These are phyloP conservation scores for Drosophila rufa DNA, from an alignment of 1,140 invertebrate genomes.

Conservation along the genomic window DNA sequence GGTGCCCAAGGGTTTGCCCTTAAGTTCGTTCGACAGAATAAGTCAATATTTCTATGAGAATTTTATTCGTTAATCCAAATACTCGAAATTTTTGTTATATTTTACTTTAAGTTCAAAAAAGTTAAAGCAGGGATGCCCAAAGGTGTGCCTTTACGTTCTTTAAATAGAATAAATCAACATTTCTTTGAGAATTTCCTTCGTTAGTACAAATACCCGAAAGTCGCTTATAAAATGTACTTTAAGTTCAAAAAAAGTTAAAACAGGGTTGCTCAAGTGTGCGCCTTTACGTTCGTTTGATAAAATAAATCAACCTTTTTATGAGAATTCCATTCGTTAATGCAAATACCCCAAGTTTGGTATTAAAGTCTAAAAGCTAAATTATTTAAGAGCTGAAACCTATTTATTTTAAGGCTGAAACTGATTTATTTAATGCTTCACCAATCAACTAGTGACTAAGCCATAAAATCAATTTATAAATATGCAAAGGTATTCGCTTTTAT, in stretches of 20 bases:
- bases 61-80: too few relatives aligned
- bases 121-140: background rate
- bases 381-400: too few relatives aligned
- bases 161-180: background rate
- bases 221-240: too few relatives aligned
- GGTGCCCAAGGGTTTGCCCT: background rate
- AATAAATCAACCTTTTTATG: background rate
- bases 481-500: slow-evolving; percentile 4
- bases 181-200: background rate
- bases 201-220: too few relatives aligned
- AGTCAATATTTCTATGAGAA: background rate
- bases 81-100: too few relatives aligned
- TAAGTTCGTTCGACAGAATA: too few relatives aligned
- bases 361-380: too few relatives aligned
- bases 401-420: too few relatives aligned
- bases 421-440: background rate
- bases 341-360: too few relatives aligned
- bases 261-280: background rate
- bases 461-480: background rate
- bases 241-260: background rate
- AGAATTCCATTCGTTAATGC: background rate
- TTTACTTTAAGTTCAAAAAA: background rate
- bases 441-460: background rate
- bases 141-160: too few relatives aligned
- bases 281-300: too few relatives aligned